Percentiles rank a stretch among this genome's conserved stretches.
Evolutionary conservation across 2,888 invertebrate genomes (phyloP).

Genomic region (Agrotis ipsilon): DNA sequence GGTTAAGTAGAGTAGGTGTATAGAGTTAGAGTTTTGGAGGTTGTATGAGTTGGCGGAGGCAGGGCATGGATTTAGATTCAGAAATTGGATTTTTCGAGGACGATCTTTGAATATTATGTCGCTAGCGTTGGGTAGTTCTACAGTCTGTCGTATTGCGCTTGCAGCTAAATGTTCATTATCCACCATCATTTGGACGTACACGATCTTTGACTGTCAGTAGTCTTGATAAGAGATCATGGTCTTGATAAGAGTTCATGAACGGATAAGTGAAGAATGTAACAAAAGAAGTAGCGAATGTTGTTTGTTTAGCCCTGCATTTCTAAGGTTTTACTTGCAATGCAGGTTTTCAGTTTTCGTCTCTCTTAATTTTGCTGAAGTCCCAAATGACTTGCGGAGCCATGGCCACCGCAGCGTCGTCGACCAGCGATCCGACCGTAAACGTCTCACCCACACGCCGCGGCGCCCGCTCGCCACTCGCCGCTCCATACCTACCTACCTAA

Average conservation of each 20-base stretch:
- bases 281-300: too few species aligned
- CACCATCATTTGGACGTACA: background rate
- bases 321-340: too few species aligned
- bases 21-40: background rate
- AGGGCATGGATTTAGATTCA: background rate
- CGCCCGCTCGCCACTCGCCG: slow-evolving; percentile 87
- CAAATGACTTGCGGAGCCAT: slow-evolving; percentile 44
- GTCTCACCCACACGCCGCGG: slow-evolving; percentile 90
- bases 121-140: background rate
- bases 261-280: too few species aligned
- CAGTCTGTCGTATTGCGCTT: background rate
- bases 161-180: background rate
- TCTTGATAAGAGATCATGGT: background rate
- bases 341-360: too few species aligned
- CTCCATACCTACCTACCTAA: slow-evolving; percentile 87
- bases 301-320: too few species aligned
- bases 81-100: background rate
- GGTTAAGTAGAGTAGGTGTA: too few species aligned
- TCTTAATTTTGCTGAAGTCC: slow-evolving; percentile 31
- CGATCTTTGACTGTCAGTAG: too few species aligned
- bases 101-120: background rate
- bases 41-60: background rate
- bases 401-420: slow-evolving; percentile 83
- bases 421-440: slow-evolving; percentile 90
- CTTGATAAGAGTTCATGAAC: background rate